phyloP scores from a whole-genome alignment of 2,113 vertebrate genomes.

The Cebus imitator region DNA sequence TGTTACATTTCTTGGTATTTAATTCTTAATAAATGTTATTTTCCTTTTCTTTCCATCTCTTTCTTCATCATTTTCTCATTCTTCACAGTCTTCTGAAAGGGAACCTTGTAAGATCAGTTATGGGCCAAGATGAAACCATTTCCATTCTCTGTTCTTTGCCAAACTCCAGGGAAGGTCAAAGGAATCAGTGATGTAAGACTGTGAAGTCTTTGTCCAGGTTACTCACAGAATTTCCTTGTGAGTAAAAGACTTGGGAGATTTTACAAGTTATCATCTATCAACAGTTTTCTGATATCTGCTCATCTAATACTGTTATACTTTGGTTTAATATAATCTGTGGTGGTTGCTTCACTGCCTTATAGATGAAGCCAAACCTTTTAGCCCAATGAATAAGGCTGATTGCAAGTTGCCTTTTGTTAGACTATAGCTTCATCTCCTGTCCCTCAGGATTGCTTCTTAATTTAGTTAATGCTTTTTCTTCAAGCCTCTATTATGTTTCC shows the following conservation, averaged over 20 bases:
- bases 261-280: neutral
- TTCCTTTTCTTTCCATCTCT: neutral
- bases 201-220: neutral
- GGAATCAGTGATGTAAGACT: neutral
- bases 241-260: neutral
- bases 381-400: neutral
- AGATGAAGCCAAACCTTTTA: neutral
- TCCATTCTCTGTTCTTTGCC: neutral
- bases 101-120: neutral
- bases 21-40: neutral
- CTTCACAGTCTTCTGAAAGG: neutral
- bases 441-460: neutral
- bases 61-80: neutral
- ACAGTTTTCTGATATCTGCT: neutral
- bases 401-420: neutral
- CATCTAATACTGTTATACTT: neutral
- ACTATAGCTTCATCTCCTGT: neutral
- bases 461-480: constrained; percentile 37
- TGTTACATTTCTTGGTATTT: neutral
- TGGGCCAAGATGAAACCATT: neutral
- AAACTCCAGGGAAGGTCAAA: neutral
- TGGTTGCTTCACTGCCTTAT: neutral
- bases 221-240: neutral
- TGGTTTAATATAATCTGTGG: neutral
- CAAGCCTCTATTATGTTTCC: neutral